These are phyloP conservation scores for Zele albiditarsus DNA, from an alignment of 2,888 invertebrate genomes.

Conservation along the genomic window DNA sequence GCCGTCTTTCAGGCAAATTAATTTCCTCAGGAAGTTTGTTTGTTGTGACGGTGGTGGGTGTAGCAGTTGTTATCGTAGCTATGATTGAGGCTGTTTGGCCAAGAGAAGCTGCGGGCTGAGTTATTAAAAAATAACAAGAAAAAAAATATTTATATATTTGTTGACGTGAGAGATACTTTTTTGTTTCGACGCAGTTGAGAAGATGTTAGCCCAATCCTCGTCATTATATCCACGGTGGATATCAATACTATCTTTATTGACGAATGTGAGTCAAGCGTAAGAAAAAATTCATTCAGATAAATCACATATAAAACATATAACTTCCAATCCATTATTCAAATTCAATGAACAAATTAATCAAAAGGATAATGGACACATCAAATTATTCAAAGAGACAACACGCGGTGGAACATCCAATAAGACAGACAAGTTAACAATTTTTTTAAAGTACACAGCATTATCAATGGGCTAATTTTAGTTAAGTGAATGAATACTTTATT, in stretches of 20 bases:
- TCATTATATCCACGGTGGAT: neutral
- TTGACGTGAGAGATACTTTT: neutral
- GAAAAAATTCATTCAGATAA: conserved; percentile 15
- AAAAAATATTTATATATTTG: conserved; percentile 34
- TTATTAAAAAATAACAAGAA: conserved; percentile 60
- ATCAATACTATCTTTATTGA: neutral
- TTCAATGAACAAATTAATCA: neutral
- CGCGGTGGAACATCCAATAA: neutral
- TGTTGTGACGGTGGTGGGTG: conserved; percentile 74
- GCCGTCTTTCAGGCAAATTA: conserved; percentile 83
- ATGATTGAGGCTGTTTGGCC: conserved; percentile 73
- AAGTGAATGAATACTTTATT: neutral
- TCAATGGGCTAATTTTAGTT: neutral
- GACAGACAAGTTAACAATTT: neutral
- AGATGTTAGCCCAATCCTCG: neutral
- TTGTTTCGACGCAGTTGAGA: too few species aligned
- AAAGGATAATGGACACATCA: neutral
- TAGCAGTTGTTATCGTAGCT: conserved; percentile 76
- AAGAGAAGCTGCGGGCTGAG: conserved; percentile 68
- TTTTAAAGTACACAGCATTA: neutral
- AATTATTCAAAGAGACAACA: neutral
- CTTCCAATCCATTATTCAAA: conserved; percentile 18
- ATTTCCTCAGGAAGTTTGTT: conserved; percentile 69
- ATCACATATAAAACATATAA: neutral
- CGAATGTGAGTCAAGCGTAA: conserved; percentile 7